Conservation (phyloP, 2,888 invertebrate genomes). For the Pristionchus maxplancki region DNA sequence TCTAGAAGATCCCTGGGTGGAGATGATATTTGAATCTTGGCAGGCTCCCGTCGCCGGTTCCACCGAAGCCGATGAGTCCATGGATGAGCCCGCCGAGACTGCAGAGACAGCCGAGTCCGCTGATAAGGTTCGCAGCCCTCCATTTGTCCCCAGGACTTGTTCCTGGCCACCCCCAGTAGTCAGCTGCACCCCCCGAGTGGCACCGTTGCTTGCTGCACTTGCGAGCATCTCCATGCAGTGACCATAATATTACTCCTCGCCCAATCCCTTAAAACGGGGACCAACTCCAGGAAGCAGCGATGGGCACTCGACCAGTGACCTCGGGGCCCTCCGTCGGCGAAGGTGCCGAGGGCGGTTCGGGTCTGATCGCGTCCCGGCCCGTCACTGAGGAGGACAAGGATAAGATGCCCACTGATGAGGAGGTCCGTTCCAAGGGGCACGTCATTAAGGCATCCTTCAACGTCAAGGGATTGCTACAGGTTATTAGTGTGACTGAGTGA, state of each 20-base stretch:
- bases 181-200: too few relatives aligned
- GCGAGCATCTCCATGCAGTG: not conserved
- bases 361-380: slow-evolving; percentile 15
- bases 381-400: slow-evolving; percentile 51
- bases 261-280: too few relatives aligned
- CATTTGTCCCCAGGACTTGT: too few relatives aligned
- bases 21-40: too few relatives aligned
- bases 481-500: not conserved
- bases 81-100: not conserved
- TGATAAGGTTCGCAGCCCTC: slow-evolving; percentile 10
- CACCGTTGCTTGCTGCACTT: not conserved
- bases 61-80: not conserved
- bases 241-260: too few relatives aligned
- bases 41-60: not conserved
- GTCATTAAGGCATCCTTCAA: not conserved
- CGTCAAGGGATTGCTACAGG: not conserved
- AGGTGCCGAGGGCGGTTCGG: not conserved
- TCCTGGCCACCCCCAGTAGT: too few relatives aligned
- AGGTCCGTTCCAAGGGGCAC: not conserved
- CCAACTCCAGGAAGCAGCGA: slow-evolving; percentile 8
- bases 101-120: not conserved
- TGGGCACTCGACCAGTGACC: slow-evolving; percentile 20
- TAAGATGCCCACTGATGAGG: slow-evolving; percentile 14
- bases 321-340: not conserved
- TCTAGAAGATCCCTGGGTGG: too few relatives aligned